Base-by-base conservation (phyloP, 2,797 vertebrate genomes). In the Dipus sagitta region DNA sequence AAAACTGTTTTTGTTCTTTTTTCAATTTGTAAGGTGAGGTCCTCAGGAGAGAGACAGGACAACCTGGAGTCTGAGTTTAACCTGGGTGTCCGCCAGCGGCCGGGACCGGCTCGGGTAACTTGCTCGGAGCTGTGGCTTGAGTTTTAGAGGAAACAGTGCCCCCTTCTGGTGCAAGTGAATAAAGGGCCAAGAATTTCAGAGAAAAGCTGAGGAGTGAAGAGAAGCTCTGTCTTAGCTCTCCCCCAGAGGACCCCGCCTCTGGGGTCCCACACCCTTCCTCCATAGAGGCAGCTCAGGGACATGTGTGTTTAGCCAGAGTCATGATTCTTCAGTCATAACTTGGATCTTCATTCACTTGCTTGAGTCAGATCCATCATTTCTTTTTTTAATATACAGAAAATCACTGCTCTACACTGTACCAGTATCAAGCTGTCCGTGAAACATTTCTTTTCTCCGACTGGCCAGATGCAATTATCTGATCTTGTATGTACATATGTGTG, bases 71-170 rank as follows among this genome's bases (percentile, higher is more conserved):
- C 70, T 28, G 7, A 13, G 3, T 2, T 13, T 32, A 62, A 65
- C n/a, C 70, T 62, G 34, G 60, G 15, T 15, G 5, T 79, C 24
- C 65, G 3, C 18, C 42, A 6, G 13, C 28, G 47, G n/a, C 26
- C 28, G 1, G 42, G 1, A 0, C 17, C 38, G 3, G 42, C n/a
- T 32, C 71, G 1, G 34, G 12, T 30, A 54, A 24, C 38, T 38
- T 52, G 18, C 34, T 72, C 23, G 1, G 24, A 68, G 67, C 47
- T 54, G 21, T 26, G 42, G 34, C 24, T 2, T 7, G 32, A 18
- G 82, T 95, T 93, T 95, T 67, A 96, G 87, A 88, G 91, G 77
- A 60, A 91, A 92, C 47, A 93, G 65, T 21, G 84, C 93, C 95
- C 91, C 91, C 96, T 96, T 72, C 85, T 95, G 93, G 92, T 42